Evolutionary conservation across 2,113 vertebrate species (phyloP).

Genomic region (Paramisgurnus dabryanus): DNA sequence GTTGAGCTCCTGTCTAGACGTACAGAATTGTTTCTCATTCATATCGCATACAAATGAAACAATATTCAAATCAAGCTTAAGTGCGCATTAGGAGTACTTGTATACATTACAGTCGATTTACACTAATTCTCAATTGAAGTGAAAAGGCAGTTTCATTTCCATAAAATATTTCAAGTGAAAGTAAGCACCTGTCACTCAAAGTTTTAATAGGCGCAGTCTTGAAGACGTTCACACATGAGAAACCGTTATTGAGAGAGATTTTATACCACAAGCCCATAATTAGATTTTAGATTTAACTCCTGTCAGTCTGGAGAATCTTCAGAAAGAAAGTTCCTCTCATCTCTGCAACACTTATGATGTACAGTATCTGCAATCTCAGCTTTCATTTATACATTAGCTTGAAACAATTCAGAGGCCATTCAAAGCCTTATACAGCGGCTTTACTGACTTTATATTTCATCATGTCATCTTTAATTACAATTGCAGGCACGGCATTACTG

Average conservation of each 20-base stretch:
- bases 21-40: no score
- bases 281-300: constrained; percentile 36
- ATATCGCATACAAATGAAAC: no score
- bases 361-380: not conserved
- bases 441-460: not conserved
- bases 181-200: constrained; percentile 50
- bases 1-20: no score
- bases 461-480: not conserved
- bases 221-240: constrained; percentile 51
- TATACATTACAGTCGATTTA: constrained; percentile 27
- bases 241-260: constrained; percentile 29
- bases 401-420: not conserved
- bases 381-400: not conserved
- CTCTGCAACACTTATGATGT: not conserved
- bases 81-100: constrained; percentile 27
- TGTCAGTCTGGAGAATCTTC: not conserved
- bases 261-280: constrained; percentile 25
- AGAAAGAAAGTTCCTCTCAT: no score
- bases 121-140: constrained; percentile 41
- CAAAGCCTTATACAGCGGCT: not conserved
- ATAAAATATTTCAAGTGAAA: constrained; percentile 33
- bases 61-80: constrained; percentile 35
- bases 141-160: constrained; percentile 7
- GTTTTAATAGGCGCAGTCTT: constrained; percentile 39
- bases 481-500: not conserved